Conservation (phyloP, 2,888 invertebrate genomes). For the Diarsia mendica region DNA sequence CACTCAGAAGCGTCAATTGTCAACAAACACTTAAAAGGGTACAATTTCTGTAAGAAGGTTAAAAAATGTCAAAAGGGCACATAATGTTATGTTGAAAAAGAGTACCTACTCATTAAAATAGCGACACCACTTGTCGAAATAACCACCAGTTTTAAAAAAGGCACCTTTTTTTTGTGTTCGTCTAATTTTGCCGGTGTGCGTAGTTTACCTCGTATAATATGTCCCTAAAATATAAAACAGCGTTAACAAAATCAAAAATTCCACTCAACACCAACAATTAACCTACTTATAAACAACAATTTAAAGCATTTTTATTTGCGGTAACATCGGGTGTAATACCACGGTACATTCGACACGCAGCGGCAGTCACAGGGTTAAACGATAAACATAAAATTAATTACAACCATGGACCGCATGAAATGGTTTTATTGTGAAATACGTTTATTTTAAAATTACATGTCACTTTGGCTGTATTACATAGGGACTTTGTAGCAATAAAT, state of each 20-base stretch:
- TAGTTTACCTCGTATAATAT: background rate
- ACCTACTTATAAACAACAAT: conserved; percentile 2
- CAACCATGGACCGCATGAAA: conserved; percentile 29
- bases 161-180: too few species aligned
- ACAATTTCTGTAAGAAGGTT: too few species aligned
- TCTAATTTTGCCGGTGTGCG: too few species aligned
- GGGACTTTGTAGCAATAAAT: background rate
- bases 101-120: too few species aligned
- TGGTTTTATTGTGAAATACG: conserved; percentile 35
- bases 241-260: background rate
- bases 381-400: conserved; percentile 60
- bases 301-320: conserved; percentile 44
- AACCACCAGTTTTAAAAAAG: too few species aligned
- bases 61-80: too few species aligned
- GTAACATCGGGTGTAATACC: conserved; percentile 19
- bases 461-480: background rate
- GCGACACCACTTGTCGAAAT: too few species aligned
- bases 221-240: background rate
- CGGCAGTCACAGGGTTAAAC: conserved; percentile 40
- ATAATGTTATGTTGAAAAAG: too few species aligned
- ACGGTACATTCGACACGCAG: conserved; percentile 16
- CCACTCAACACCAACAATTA: background rate
- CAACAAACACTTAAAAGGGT: too few species aligned
- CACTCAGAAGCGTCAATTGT: too few species aligned
- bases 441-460: conserved; percentile 36